Conservation (phyloP, 2,888 invertebrate genomes). For the Hetaerina titia region DNA sequence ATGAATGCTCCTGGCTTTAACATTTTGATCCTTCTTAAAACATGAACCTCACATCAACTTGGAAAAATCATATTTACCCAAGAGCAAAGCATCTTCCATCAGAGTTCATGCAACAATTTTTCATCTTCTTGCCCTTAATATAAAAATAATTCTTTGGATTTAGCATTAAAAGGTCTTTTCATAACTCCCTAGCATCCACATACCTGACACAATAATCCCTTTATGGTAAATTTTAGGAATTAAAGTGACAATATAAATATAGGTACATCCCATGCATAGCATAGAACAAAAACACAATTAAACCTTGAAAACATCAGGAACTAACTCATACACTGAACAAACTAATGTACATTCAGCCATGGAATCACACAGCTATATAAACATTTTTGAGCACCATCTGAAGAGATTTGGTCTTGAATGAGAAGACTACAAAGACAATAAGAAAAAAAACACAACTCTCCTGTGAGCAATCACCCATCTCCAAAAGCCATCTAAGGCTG, state of each 20-base stretch:
- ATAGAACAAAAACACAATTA: not conserved
- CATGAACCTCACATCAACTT: not conserved
- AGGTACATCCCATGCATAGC: not conserved
- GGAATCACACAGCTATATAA: slow-evolving; percentile 10
- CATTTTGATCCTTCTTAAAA: not conserved
- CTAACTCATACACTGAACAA: not conserved
- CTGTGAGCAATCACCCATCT: slow-evolving; percentile 21
- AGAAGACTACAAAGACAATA: slow-evolving; percentile 21
- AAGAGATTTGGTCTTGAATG: slow-evolving; percentile 40
- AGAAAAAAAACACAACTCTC: slow-evolving; percentile 20
- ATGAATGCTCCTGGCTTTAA: not conserved
- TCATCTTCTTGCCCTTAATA: not conserved
- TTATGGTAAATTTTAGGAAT: not conserved
- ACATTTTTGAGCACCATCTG: slow-evolving; percentile 52
- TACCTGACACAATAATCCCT: slow-evolving; percentile 3
- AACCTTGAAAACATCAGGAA: not conserved
- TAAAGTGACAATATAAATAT: not conserved
- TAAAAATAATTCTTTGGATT: slow-evolving; percentile 60
- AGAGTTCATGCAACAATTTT: not conserved
- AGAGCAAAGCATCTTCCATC: not conserved
- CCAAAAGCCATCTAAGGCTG: not conserved
- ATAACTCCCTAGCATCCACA: not conserved
- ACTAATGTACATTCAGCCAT: not conserved
- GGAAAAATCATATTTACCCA: not conserved
- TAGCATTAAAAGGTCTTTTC: not conserved